Percentiles rank a stretch among this genome's conserved stretches.
phyloP scores from a whole-genome alignment of 2,797 vertebrate genomes.

The Eidolon dupreanum region DNA sequence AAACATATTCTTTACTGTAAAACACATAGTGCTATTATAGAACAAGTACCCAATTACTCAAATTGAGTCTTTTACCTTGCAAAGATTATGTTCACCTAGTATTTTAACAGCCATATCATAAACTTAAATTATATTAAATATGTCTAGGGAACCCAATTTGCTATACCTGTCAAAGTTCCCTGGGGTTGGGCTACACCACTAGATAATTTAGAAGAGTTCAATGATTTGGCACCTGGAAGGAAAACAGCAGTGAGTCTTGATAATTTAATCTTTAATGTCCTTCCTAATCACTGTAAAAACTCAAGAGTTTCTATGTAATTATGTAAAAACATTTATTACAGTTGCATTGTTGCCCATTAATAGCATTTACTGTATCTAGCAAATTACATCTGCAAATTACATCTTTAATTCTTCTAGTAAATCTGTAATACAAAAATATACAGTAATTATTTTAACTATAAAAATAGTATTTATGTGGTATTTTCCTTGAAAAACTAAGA shows the following conservation, averaged over 20 bases:
- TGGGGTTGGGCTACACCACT: not conserved
- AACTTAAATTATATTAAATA: not conserved
- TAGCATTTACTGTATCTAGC: not conserved
- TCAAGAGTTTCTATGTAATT: conserved; percentile 36
- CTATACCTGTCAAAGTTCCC: not conserved
- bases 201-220: conserved; percentile 48
- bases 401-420: not conserved
- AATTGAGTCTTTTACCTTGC: not conserved
- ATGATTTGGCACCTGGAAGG: conserved; percentile 37
- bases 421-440: conserved; percentile 31
- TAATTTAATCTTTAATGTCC: not conserved
- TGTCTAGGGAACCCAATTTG: not conserved
- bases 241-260: conserved; percentile 39
- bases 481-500: conserved; percentile 37
- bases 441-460: not conserved
- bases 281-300: conserved; percentile 51
- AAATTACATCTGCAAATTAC: conserved; percentile 39
- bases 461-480: not conserved
- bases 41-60: not conserved
- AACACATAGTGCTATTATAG: not conserved
- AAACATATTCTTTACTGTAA: not conserved
- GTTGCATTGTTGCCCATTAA: not conserved
- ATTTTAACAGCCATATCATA: not conserved
- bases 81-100: not conserved
- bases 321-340: conserved; percentile 39